Conservation (phyloP, 1,140 invertebrate genomes). For the Drosophila yakuba region DNA sequence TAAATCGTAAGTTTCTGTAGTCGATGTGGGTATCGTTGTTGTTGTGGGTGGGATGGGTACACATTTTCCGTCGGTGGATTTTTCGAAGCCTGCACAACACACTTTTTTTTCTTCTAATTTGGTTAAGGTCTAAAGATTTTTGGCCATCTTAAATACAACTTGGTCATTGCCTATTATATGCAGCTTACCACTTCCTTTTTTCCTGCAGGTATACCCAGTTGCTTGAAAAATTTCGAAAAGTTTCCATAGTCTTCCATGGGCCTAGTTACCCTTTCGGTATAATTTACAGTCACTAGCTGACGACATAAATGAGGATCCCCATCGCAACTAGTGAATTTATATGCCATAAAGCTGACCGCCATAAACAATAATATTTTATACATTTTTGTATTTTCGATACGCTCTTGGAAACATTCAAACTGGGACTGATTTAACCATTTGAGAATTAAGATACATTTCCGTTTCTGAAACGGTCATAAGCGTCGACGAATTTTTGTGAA, state of each 20-base stretch:
- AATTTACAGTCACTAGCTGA: not conserved
- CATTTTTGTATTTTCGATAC: not conserved
- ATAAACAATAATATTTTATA: constrained; percentile 1
- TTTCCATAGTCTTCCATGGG: not conserved
- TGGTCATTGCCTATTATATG: not conserved
- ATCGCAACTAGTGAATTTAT: not conserved
- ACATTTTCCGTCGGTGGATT: constrained; percentile 4
- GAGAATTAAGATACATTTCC: not conserved
- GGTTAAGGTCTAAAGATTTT: constrained; percentile 23
- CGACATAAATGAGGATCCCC: constrained; percentile 16
- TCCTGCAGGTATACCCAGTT: constrained; percentile 3
- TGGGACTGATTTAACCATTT: constrained; percentile 5
- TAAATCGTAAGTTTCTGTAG: not conserved
- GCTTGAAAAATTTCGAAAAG: constrained; percentile 4
- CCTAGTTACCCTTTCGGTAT: not conserved
- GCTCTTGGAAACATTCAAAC: not conserved
- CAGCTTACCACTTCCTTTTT: constrained; percentile 16
- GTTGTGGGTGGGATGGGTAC: not conserved
- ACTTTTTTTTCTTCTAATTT: constrained; percentile 14
- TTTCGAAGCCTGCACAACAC: constrained; percentile 46
- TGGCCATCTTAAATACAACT: not conserved
- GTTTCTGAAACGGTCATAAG: not conserved
- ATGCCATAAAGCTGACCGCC: not conserved
- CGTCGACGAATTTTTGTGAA: not conserved
- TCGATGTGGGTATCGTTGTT: constrained; percentile 3